A percentile compares a stretch with the other conserved stretches of the same genome.
Conservation (phyloP, 2,888 invertebrate genomes). For the Eupeodes luniger region DNA sequence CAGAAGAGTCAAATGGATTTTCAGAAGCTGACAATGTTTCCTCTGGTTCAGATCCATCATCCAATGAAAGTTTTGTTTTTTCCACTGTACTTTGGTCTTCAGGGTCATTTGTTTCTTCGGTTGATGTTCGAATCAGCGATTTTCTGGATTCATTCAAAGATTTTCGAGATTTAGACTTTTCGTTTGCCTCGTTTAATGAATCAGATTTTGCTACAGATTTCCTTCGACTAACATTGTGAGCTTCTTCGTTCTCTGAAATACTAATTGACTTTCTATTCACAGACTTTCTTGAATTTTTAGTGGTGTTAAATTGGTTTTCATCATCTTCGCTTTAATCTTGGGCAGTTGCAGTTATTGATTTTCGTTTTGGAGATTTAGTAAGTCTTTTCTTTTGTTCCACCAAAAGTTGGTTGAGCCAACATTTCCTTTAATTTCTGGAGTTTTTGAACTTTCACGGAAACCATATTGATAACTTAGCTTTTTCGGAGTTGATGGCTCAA, state of each 20-base stretch:
- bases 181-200: background rate
- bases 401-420: no score
- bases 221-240: background rate
- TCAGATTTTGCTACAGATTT: background rate
- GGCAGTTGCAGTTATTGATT: background rate
- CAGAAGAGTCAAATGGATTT: background rate
- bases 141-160: constrained; percentile 32
- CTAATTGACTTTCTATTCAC: background rate
- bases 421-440: no score
- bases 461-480: constrained; percentile 58
- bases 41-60: constrained; percentile 25
- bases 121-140: constrained; percentile 20
- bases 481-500: constrained; percentile 80
- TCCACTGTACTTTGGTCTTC: constrained; percentile 14
- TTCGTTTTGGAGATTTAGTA: background rate
- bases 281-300: background rate
- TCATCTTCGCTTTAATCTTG: background rate
- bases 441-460: constrained; percentile 80
- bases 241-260: constrained; percentile 2
- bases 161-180: constrained; percentile 52
- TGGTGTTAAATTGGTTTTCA: background rate
- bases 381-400: background rate
- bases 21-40: constrained; percentile 44
- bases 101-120: constrained; percentile 14
- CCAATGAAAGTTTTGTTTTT: constrained; percentile 24